phyloP scores from a whole-genome alignment of 2,797 vertebrate species.

The Oreochromis grahami region DNA sequence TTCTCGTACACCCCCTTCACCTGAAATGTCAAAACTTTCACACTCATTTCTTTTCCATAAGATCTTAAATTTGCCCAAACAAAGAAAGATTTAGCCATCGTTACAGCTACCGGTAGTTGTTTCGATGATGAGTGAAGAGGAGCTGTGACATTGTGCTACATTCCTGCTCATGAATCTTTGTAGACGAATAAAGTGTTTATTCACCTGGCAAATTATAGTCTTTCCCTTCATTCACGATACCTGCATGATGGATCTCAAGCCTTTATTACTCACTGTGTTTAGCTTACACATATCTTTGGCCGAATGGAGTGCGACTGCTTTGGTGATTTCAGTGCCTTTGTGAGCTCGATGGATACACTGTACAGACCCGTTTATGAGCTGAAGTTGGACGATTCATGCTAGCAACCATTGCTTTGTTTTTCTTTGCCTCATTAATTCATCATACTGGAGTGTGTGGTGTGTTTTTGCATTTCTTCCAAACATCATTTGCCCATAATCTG shows the following conservation, averaged over 20 bases:
- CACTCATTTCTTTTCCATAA: neutral
- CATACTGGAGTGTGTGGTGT: neutral
- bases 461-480: neutral
- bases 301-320: neutral
- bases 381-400: neutral
- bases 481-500: neutral
- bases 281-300: neutral
- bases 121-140: neutral
- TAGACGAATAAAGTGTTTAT: rapidly evolving
- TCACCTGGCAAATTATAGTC: neutral
- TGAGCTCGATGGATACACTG: neutral
- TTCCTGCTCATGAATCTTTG: neutral
- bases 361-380: neutral
- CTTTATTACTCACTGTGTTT: neutral
- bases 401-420: neutral
- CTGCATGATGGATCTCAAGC: neutral
- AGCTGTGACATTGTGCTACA: neutral
- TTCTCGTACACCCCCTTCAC: constrained; percentile 94
- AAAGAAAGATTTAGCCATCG: neutral
- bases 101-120: neutral
- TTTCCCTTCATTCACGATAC: rapidly evolving
- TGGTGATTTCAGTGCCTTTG: neutral
- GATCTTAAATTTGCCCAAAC: neutral
- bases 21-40: constrained; percentile 55
- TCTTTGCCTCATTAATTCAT: neutral